These are phyloP conservation scores for Pristionchus japonicus DNA, from an alignment of 2,888 invertebrate species.

Conservation along the genomic window DNA sequence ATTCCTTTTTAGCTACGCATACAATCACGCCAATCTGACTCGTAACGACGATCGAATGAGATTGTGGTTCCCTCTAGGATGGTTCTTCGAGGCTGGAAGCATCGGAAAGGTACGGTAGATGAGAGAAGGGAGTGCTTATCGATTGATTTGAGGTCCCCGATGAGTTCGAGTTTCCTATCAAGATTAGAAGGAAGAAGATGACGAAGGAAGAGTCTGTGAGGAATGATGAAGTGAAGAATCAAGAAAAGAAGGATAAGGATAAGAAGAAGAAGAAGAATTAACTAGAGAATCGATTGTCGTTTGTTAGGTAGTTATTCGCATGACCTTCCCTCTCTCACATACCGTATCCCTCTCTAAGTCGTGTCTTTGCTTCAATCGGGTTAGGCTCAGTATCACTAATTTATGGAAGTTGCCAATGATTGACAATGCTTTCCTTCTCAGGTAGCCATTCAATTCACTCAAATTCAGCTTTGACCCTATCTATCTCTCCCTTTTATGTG, in stretches of 20 bases:
- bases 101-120: slow-evolving; percentile 58
- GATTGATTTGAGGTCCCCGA: slow-evolving; percentile 56
- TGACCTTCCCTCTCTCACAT: slow-evolving; percentile 2
- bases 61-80: slow-evolving; percentile 83
- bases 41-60: slow-evolving; percentile 83
- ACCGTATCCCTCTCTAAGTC: slow-evolving; percentile 25
- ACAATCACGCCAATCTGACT: slow-evolving; percentile 72
- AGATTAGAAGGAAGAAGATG: slow-evolving; percentile 42
- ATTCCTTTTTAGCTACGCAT: slow-evolving; percentile 55
- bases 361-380: slow-evolving; percentile 33
- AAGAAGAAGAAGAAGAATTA: slow-evolving; percentile 38
- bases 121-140: neutral
- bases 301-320: neutral
- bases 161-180: slow-evolving; percentile 60
- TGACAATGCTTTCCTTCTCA: slow-evolving; percentile 30
- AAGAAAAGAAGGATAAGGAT: slow-evolving; percentile 33
- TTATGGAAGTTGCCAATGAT: slow-evolving; percentile 37
- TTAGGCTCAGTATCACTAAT: slow-evolving; percentile 31
- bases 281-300: neutral
- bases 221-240: slow-evolving; percentile 28
- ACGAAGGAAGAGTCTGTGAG: neutral
- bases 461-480: slow-evolving; percentile 14
- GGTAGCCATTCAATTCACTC: neutral
- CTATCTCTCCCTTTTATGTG: neutral
- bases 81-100: slow-evolving; percentile 74